phyloP scores from a whole-genome alignment of 2,797 vertebrate genomes.

The Macropodus opercularis region DNA sequence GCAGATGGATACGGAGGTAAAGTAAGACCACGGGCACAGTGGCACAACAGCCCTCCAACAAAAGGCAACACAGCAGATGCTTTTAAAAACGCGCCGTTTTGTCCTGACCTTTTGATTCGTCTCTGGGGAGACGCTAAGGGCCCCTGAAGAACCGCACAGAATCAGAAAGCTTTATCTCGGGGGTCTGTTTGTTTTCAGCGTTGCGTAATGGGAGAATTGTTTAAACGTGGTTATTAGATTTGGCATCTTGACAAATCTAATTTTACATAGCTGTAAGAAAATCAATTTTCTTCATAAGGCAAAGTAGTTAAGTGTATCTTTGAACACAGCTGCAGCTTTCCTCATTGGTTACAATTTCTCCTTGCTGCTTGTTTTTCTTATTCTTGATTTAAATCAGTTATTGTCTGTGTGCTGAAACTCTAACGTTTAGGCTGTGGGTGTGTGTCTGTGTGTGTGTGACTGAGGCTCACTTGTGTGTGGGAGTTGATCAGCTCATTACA shows the following conservation, averaged over 20 bases:
- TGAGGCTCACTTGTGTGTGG: slow-evolving; percentile 44
- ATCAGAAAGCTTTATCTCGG: slow-evolving; percentile 10
- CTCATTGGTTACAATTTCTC: slow-evolving; percentile 1
- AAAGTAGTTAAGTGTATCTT: neutral
- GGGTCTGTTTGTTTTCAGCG: neutral
- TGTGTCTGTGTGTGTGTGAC: slow-evolving; percentile 51
- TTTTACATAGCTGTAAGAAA: slow-evolving; percentile 1
- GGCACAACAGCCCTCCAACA: slow-evolving; percentile 4
- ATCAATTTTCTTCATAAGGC: neutral
- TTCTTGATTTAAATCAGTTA: slow-evolving; percentile 22
- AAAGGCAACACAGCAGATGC: slow-evolving; percentile 26
- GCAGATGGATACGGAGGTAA: slow-evolving; percentile 13
- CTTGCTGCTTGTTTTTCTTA: slow-evolving; percentile 13
- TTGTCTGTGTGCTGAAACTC: slow-evolving; percentile 26
- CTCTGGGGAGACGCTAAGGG: slow-evolving; percentile 22
- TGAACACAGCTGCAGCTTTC: neutral
- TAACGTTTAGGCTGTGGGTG: slow-evolving; percentile 47
- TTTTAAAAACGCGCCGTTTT: slow-evolving; percentile 39
- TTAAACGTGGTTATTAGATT: neutral
- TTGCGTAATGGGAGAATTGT: neutral
- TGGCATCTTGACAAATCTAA: neutral
- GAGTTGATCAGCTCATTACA: slow-evolving; percentile 63
- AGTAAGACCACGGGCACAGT: neutral
- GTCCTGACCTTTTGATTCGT: slow-evolving; percentile 42
- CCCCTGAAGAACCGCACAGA: slow-evolving; percentile 1